Conservation (phyloP, 2,888 invertebrate species). For the Schrankia costaestrigalis region DNA sequence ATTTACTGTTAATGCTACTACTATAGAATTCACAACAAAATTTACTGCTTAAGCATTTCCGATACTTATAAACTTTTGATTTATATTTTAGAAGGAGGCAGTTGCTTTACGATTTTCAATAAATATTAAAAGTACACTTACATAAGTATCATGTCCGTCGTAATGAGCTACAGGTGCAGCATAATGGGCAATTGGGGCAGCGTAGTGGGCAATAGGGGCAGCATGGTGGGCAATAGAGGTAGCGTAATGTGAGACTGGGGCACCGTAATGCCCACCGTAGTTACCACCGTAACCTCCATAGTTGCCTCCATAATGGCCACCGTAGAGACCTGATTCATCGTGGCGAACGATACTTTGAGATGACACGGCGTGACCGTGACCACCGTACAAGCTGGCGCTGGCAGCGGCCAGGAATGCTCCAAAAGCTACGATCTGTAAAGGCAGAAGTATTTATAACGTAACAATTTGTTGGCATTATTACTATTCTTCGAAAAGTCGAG, state of each 20-base stretch:
- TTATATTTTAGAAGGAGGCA: no score
- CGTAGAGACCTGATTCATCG: slow-evolving; percentile 29
- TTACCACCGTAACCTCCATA: slow-evolving; percentile 33
- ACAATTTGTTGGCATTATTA: no score
- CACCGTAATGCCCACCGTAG: slow-evolving; percentile 41
- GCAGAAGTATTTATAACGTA: neutral
- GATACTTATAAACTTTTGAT: no score
- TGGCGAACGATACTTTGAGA: slow-evolving; percentile 29
- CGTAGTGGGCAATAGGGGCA: slow-evolving; percentile 38
- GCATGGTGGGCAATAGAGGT: slow-evolving; percentile 33
- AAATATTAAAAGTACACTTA: slow-evolving; percentile 16
- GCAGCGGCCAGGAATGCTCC: slow-evolving; percentile 42
- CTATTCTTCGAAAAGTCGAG: no score
- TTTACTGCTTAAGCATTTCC: no score
- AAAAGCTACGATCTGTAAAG: slow-evolving; percentile 55
- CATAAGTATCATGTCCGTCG: slow-evolving; percentile 41
- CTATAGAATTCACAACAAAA: no score
- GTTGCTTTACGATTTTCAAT: no score
- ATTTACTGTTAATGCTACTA: no score
- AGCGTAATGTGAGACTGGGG: slow-evolving; percentile 33
- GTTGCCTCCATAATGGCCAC: slow-evolving; percentile 13
- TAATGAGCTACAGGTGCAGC: slow-evolving; percentile 39
- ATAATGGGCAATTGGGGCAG: slow-evolving; percentile 33
- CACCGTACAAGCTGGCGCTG: slow-evolving; percentile 44
- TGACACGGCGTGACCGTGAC: slow-evolving; percentile 30